A percentile compares a stretch with the other conserved stretches of the same genome.
Evolutionary conservation across 2,797 vertebrate species (phyloP).

Genomic region (Xenops minutus): DNA sequence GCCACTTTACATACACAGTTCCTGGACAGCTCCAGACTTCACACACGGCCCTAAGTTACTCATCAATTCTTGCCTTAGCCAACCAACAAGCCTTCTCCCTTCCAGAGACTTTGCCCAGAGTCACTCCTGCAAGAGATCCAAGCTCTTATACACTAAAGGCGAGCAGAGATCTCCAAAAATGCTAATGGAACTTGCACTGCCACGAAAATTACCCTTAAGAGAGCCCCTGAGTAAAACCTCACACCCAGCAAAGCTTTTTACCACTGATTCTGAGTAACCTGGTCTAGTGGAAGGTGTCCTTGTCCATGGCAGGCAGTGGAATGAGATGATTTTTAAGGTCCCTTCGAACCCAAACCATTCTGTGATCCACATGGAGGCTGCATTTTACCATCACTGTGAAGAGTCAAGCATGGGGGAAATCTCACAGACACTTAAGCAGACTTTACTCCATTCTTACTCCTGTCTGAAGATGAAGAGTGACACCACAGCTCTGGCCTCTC

Average conservation of each 20-base stretch:
- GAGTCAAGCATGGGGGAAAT: background rate
- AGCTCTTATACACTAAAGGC: background rate
- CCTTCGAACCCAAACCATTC: background rate
- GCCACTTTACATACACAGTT: background rate
- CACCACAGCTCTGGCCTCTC: background rate
- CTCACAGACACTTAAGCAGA: background rate
- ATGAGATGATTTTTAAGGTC: background rate
- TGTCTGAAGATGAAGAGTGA: background rate
- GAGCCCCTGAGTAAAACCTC: background rate
- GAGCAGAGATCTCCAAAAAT: background rate
- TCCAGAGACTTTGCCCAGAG: background rate
- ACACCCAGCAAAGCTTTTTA: background rate
- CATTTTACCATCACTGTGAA: background rate
- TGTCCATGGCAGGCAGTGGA: background rate
- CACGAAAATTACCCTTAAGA: background rate
- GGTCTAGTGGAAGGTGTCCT: background rate
- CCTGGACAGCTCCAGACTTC: background rate
- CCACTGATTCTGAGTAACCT: background rate
- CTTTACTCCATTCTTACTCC: background rate
- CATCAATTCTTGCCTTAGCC: background rate
- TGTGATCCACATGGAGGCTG: rapidly evolving
- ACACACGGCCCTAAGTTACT: rapidly evolving
- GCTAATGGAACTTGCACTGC: background rate
- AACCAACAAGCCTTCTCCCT: background rate
- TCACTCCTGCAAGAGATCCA: background rate